Base-by-base conservation (phyloP, 2,888 invertebrate genomes). In the Phragmatobia fuliginosa region DNA sequence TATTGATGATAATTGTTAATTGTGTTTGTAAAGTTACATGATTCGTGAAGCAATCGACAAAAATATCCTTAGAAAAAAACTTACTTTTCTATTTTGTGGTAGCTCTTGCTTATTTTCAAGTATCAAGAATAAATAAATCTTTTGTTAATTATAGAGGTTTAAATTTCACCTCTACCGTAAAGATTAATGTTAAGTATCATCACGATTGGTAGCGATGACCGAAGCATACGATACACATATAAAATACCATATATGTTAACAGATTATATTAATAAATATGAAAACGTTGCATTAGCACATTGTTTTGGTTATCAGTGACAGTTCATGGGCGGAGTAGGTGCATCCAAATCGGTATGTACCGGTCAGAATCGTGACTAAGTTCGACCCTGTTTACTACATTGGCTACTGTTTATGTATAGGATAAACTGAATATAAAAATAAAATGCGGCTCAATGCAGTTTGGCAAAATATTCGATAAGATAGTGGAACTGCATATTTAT, bases 301-400 rank as follows among this genome's bases (percentile, higher is more conserved):
- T 81, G 85, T 89, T 91, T 87, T 89, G 90, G 89, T 89, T 91
- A 92, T 91, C 92, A 89, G 86, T 83, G 87, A 88, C 89, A 87
- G 87, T 84, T 86, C 87, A 88, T 86, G 85, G 87, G 84, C 86
- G 84, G 84, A 71, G 76, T 81, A 67, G 87, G 87, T 83, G 85
- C 86, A 88, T 89, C 90, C 87, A 90, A 91, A 89, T 89, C 82
- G 86, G 91, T 87, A 79, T 80, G 80, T 80, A 77, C 81, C 87
- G 91, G 90, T 88, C 90, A 86, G 85, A 86, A 75, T 92, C 92
- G 92, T 92, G 92, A 92, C 88, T 86, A 76, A 78, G 78, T 72
- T 78, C 83, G 86, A 85, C 87, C 88, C 80, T 81, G 72, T 81
- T 82, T 76, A 73, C 72, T 72, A 79, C 76, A 83, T 80, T 79